Evolutionary conservation across 1,140 invertebrate species (phyloP).

Genomic region (Mylabris phalerata): DNA sequence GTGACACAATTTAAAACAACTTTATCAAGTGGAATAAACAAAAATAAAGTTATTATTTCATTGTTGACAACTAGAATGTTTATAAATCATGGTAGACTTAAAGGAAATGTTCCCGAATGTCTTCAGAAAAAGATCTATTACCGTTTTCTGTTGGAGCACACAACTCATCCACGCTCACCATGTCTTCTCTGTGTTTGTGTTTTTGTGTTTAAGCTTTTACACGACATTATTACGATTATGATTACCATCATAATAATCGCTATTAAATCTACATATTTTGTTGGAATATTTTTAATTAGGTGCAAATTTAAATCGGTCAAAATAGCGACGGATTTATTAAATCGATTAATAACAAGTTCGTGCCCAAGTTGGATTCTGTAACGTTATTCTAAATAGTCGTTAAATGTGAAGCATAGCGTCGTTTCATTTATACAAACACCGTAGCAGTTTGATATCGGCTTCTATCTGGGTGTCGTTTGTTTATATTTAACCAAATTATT

Average conservation of each 20-base stretch:
- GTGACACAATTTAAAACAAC: too few relatives aligned
- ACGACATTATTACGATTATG: neutral
- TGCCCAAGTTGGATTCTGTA: constrained; percentile 40
- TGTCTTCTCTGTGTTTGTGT: neutral
- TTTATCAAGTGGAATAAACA: constrained; percentile 8
- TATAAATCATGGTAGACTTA: constrained; percentile 33
- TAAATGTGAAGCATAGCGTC: constrained; percentile 39
- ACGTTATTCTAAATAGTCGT: constrained; percentile 38
- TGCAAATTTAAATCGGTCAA: constrained; percentile 10
- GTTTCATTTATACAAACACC: constrained; percentile 43
- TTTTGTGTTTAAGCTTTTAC: neutral
- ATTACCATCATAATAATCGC: too few relatives aligned
- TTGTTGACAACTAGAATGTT: constrained; percentile 26
- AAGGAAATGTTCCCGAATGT: constrained; percentile 30
- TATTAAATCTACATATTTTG: too few relatives aligned
- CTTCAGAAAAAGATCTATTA: constrained; percentile 30
- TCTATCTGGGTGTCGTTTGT: constrained; percentile 29
- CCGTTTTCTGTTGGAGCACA: constrained; percentile 16
- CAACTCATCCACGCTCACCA: too few relatives aligned
- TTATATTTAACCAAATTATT: constrained; percentile 21
- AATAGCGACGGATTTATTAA: constrained; percentile 31
- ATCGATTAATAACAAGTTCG: constrained; percentile 37
- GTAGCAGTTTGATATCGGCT: constrained; percentile 34
- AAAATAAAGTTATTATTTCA: constrained; percentile 33
- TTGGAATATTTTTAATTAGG: neutral